phyloP scores from a whole-genome alignment of 2,797 vertebrate species.

The Gorsachius magnificus region DNA sequence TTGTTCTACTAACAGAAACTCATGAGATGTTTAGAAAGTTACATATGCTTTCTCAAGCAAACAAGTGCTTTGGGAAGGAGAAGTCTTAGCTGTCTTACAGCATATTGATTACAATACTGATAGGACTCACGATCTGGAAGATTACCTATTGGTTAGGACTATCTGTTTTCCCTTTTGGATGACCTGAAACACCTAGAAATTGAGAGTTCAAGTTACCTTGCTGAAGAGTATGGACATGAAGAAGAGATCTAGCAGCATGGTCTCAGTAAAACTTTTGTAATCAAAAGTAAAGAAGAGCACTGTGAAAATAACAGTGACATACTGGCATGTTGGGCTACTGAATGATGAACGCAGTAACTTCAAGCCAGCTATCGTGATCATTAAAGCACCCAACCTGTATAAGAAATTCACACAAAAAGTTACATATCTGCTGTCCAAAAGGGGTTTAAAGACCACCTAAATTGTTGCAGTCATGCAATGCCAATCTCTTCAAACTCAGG shows the following conservation, averaged over 20 bases:
- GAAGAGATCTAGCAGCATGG: slow-evolving; percentile 96
- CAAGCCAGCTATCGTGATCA: slow-evolving; percentile 96
- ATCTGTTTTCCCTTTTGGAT: neutral
- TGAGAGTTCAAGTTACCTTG: slow-evolving; percentile 82
- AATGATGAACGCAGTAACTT: slow-evolving; percentile 96
- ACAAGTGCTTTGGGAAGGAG: neutral
- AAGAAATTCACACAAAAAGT: slow-evolving; percentile 28
- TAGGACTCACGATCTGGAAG: neutral
- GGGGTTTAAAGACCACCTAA: neutral
- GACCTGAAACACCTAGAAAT: neutral
- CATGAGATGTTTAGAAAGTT: neutral
- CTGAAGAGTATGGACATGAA: slow-evolving; percentile 98
- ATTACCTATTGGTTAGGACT: neutral
- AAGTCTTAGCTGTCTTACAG: neutral
- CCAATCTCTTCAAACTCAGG: neutral
- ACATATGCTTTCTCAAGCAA: neutral
- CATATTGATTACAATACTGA: neutral
- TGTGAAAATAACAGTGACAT: slow-evolving; percentile 94
- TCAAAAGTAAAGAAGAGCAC: slow-evolving; percentile 98
- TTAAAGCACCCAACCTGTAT: slow-evolving; percentile 90
- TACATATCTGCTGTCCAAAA: neutral
- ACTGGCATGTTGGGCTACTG: slow-evolving; percentile 96
- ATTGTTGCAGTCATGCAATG: neutral
- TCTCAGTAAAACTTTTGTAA: slow-evolving; percentile 93
- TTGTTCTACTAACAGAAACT: neutral